These are phyloP conservation scores for Gastrophryne carolinensis DNA, from an alignment of 2,797 vertebrate genomes.

Conservation along the genomic window DNA sequence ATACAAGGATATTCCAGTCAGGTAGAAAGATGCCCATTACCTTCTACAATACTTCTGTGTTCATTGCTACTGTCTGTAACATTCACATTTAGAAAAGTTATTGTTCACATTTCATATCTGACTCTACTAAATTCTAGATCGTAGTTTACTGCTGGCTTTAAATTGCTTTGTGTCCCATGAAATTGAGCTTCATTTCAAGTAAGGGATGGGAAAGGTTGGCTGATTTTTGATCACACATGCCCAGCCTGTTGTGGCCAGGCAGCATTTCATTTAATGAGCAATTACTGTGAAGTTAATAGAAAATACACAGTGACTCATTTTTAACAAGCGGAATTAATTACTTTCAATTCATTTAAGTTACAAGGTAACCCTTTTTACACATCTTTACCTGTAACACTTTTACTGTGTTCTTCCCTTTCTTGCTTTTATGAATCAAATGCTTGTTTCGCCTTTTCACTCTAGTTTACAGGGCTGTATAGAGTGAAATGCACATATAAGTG, in stretches of 20 bases:
- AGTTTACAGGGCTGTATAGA: too few relatives aligned
- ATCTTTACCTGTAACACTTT: too few relatives aligned
- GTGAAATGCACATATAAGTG: too few relatives aligned
- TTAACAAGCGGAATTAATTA: not conserved
- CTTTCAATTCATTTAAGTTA: not conserved
- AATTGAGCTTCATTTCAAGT: slow-evolving; percentile 49
- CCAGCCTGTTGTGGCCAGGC: slow-evolving; percentile 1
- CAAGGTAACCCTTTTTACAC: too few relatives aligned
- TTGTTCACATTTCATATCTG: slow-evolving; percentile 50
- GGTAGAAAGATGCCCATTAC: slow-evolving; percentile 35
- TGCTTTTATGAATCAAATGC: too few relatives aligned
- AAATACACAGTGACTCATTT: not conserved
- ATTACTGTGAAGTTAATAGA: not conserved
- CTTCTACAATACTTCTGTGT: slow-evolving; percentile 20
- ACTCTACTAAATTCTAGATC: slow-evolving; percentile 47
- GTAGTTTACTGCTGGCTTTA: slow-evolving; percentile 46
- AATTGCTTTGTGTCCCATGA: slow-evolving; percentile 52
- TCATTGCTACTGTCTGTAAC: slow-evolving; percentile 37
- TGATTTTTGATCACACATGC: slow-evolving; percentile 10
- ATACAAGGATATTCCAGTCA: slow-evolving; percentile 39
- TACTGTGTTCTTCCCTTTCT: too few relatives aligned
- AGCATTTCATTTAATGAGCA: not conserved
- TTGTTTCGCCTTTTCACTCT: too few relatives aligned
- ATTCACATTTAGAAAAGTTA: slow-evolving; percentile 50
- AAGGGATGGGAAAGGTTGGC: slow-evolving; percentile 30